A percentile compares a stretch with the other conserved stretches of the same genome.
Evolutionary conservation across 2,797 vertebrate species (phyloP).

Genomic region (Tangara arthus): DNA sequence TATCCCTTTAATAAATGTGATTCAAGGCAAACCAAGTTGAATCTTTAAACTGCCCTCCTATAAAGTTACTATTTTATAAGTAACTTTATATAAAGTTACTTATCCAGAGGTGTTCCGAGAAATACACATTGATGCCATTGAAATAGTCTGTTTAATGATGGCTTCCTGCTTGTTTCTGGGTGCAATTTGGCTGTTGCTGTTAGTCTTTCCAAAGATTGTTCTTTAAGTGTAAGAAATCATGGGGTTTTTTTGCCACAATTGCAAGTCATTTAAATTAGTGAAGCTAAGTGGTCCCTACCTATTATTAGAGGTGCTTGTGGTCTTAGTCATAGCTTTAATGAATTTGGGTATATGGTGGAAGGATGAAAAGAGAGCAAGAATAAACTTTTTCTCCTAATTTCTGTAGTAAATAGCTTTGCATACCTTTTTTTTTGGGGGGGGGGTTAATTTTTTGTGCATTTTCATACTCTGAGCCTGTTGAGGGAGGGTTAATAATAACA

Average conservation of each 20-base stretch:
- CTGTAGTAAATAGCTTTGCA: background rate
- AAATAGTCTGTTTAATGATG: background rate
- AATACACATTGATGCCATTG: background rate
- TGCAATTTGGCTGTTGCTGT: background rate
- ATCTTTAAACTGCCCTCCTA: background rate
- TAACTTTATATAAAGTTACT: too few relatives aligned
- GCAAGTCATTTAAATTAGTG: background rate
- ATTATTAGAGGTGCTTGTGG: background rate
- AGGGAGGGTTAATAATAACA: background rate
- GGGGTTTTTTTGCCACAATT: rapidly evolving
- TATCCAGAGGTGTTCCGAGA: background rate
- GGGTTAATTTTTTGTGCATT: background rate
- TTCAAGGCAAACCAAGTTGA: background rate
- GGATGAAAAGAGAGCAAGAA: background rate
- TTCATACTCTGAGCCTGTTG: background rate
- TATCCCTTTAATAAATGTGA: background rate
- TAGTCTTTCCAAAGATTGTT: background rate
- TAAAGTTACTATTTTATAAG: too few relatives aligned
- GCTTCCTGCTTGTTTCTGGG: background rate
- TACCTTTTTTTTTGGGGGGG: background rate
- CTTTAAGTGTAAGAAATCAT: background rate
- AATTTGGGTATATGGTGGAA: background rate
- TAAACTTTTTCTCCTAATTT: background rate
- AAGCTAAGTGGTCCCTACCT: background rate
- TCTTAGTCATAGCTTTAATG: background rate